These are phyloP conservation scores for Procavia capensis DNA, from an alignment of 2,113 vertebrate genomes.

Conservation along the genomic window DNA sequence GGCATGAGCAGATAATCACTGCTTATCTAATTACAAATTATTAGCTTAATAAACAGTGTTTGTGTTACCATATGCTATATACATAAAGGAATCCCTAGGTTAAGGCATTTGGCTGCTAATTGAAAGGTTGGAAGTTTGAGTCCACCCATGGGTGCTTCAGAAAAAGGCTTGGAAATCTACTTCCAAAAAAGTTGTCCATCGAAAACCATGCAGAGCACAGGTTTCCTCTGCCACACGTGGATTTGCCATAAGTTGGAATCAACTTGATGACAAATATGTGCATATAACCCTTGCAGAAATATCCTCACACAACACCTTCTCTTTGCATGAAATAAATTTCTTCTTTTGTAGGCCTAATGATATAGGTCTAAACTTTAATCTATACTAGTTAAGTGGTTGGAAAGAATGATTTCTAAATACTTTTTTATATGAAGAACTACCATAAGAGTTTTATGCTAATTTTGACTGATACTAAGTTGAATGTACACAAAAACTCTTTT, in stretches of 20 bases:
- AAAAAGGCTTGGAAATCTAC: too few species aligned
- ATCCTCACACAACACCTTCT: background rate
- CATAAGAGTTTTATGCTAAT: background rate
- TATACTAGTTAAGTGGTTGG: background rate
- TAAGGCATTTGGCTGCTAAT: too few species aligned
- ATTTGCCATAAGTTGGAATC: too few species aligned
- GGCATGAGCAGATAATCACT: background rate
- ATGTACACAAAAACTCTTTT: background rate
- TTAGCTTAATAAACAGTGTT: background rate
- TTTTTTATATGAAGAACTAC: background rate
- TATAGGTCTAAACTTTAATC: background rate
- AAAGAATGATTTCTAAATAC: conserved; percentile 36
- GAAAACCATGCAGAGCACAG: too few species aligned
- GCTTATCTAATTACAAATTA: too few species aligned
- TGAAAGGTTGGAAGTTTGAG: too few species aligned
- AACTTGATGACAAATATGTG: background rate
- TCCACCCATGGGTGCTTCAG: too few species aligned
- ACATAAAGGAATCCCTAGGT: background rate
- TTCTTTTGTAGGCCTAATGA: background rate
- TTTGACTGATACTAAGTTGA: conserved; percentile 23
- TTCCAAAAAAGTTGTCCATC: too few species aligned
- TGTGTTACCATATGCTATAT: background rate
- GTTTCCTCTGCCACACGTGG: too few species aligned
- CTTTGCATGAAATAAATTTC: background rate
- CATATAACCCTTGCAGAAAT: background rate